Conservation (phyloP, 2,113 vertebrate genomes). For the Heteronetta atricapilla region DNA sequence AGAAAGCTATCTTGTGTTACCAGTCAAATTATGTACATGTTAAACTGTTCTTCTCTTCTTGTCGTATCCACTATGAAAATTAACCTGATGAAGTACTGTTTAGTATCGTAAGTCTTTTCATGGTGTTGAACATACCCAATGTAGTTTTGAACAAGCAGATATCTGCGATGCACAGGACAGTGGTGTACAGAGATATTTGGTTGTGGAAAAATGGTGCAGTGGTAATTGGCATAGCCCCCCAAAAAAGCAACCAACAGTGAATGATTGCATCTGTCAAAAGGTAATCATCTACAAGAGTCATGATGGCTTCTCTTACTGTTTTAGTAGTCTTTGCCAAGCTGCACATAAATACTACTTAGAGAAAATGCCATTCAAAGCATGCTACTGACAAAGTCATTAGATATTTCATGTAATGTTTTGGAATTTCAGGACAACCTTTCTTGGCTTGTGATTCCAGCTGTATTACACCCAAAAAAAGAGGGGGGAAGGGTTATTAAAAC, state of each 20-base stretch:
- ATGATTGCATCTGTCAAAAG: conserved; percentile 26
- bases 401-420: not conserved
- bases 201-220: not conserved
- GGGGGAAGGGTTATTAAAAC: not conserved
- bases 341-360: not conserved
- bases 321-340: not conserved
- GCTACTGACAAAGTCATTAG: not conserved
- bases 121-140: not conserved
- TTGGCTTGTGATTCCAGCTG: not conserved
- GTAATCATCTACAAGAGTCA: not conserved
- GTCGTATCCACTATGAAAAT: not conserved
- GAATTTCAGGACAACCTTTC: conserved; percentile 5
- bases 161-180: not conserved
- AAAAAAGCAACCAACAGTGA: not conserved
- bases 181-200: not conserved
- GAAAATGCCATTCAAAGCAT: not conserved
- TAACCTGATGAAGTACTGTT: not conserved
- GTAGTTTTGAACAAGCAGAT: not conserved
- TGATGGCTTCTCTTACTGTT: not conserved
- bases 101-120: not conserved
- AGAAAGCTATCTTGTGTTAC: not conserved
- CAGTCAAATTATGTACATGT: not conserved
- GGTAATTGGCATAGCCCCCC: not conserved
- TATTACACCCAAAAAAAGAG: not conserved
- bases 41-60: not conserved